Evolutionary conservation across 1,140 invertebrate species (phyloP).

Genomic region (Pectinophora gossypiella): DNA sequence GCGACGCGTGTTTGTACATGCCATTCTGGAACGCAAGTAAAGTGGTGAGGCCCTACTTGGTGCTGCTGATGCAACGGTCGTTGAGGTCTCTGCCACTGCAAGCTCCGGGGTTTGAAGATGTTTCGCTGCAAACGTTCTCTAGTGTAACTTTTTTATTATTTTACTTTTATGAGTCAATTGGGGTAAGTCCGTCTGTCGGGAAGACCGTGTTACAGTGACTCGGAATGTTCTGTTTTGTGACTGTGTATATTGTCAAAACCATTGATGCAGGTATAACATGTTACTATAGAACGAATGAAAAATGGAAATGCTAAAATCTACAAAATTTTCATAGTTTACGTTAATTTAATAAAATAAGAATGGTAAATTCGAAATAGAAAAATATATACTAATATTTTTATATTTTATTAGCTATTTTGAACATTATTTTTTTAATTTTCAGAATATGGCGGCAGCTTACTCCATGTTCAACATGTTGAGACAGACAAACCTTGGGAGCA

Average conservation of each 20-base stretch:
- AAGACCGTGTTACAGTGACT: no score
- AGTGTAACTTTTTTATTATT: constrained; percentile 44
- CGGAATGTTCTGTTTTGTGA: no score
- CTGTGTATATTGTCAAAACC: no score
- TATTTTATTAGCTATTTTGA: no score
- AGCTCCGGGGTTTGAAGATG: constrained; percentile 42
- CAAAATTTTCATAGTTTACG: constrained; percentile 3
- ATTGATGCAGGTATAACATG: no score
- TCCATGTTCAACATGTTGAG: constrained; percentile 52
- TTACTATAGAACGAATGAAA: no score
- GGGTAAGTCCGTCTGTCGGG: not conserved
- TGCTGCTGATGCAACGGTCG: constrained; percentile 50
- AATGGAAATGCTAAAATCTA: no score
- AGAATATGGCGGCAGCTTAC: constrained; percentile 55
- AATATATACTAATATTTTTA: no score
- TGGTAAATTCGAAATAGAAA: no score
- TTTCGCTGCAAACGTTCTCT: constrained; percentile 53
- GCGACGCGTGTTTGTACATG: constrained; percentile 42
- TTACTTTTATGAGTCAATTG: constrained; percentile 6
- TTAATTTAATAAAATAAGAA: constrained; percentile 3
- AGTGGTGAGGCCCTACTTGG: constrained; percentile 41
- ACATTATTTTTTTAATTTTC: no score
- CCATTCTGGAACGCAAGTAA: constrained; percentile 45
- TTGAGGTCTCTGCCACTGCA: constrained; percentile 36
- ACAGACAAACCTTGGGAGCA: constrained; percentile 25